phyloP scores from a whole-genome alignment of 2,797 vertebrate genomes.

The Toxotes lorentzi region DNA sequence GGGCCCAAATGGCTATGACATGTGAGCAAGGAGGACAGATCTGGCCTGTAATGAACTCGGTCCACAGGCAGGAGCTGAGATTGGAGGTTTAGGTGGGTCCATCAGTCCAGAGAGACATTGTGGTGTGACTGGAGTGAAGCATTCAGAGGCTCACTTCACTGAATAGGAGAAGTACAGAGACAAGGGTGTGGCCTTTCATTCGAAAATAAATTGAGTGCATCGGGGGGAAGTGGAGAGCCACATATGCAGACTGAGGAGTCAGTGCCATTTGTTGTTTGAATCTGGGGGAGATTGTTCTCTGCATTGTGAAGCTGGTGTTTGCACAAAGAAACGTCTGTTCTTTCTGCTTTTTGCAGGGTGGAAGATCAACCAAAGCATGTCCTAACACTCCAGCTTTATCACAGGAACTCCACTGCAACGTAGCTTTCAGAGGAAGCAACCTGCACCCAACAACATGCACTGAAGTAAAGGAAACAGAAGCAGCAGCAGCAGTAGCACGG shows the following conservation, averaged over 20 bases:
- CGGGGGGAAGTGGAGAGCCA: slow-evolving; percentile 64
- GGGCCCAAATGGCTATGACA: slow-evolving; percentile 58
- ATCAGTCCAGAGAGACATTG: slow-evolving; percentile 2
- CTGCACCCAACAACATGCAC: slow-evolving; percentile 50
- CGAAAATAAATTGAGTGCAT: slow-evolving; percentile 58
- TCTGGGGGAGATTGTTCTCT: neutral
- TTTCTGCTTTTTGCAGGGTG: slow-evolving; percentile 59
- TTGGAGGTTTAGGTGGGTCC: slow-evolving; percentile 18
- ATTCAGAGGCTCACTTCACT: slow-evolving; percentile 20
- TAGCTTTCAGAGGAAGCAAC: slow-evolving; percentile 54
- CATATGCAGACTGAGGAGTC: slow-evolving; percentile 37
- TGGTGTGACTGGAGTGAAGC: slow-evolving; percentile 34
- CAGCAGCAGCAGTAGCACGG: slow-evolving; percentile 21
- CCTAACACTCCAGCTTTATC: slow-evolving; percentile 30
- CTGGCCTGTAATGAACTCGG: neutral
- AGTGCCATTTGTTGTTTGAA: slow-evolving; percentile 27
- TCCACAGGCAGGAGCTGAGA: neutral
- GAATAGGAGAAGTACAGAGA: slow-evolving; percentile 65
- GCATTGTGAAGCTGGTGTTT: neutral
- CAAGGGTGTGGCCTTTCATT: slow-evolving; percentile 81
- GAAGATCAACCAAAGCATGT: slow-evolving; percentile 42
- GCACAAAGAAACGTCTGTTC: neutral
- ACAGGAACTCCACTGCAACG: slow-evolving; percentile 19
- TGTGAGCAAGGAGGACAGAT: slow-evolving; percentile 27
- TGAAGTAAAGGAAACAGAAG: slow-evolving; percentile 55